Evolutionary conservation across 2,797 vertebrate genomes (phyloP).

Genomic region (Garrulus glandarius): DNA sequence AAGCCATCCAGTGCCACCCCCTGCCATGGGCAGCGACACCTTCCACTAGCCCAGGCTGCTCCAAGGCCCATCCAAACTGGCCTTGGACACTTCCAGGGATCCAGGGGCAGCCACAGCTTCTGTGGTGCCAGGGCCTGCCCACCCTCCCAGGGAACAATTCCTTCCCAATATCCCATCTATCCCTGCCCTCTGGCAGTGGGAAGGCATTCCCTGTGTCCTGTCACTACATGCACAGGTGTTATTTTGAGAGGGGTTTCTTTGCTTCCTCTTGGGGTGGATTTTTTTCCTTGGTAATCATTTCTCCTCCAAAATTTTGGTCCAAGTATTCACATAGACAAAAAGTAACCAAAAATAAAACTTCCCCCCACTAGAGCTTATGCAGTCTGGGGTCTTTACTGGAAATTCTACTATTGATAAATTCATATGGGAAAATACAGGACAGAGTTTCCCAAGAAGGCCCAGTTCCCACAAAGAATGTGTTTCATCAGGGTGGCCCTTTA

Average conservation of each 20-base stretch:
- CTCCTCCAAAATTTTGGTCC: neutral
- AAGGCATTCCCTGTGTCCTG: neutral
- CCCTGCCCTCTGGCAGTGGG: neutral
- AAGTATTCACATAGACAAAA: rapidly evolving
- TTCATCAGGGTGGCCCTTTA: neutral
- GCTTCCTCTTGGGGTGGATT: rapidly evolving
- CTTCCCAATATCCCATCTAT: rapidly evolving
- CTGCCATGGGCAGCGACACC: neutral
- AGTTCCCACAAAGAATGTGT: neutral
- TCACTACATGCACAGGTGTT: neutral
- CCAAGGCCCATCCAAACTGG: rapidly evolving
- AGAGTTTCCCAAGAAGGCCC: neutral
- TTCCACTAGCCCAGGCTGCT: rapidly evolving
- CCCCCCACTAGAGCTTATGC: neutral
- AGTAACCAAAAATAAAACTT: neutral
- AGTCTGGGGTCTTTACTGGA: neutral
- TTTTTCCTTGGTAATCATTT: neutral
- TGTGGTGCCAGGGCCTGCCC: neutral
- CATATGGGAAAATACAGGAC: neutral
- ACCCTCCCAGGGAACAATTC: neutral
- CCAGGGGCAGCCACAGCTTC: neutral
- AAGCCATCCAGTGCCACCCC: rapidly evolving
- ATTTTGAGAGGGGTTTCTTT: neutral
- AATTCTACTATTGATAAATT: neutral
- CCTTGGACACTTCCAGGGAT: neutral